These are phyloP conservation scores for Syrrhaptes paradoxus DNA, from an alignment of 2,113 vertebrate genomes.

Conservation along the genomic window DNA sequence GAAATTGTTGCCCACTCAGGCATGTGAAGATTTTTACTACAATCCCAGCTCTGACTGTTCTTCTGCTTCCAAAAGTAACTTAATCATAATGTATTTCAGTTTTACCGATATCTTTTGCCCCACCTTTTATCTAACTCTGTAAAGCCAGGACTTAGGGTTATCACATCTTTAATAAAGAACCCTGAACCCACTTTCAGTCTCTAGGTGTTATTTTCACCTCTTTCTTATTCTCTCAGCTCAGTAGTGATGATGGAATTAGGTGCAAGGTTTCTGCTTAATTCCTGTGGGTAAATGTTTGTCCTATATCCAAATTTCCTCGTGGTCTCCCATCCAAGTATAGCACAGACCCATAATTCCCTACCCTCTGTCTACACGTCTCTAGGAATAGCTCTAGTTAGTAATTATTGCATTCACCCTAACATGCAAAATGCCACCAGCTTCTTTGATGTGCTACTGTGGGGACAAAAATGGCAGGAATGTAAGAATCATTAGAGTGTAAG, in stretches of 20 bases:
- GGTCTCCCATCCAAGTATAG: background rate
- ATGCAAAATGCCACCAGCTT: background rate
- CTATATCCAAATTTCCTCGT: background rate
- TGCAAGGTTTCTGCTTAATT: background rate
- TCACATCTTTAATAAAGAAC: background rate
- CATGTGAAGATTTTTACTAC: background rate
- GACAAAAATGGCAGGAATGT: slow-evolving; percentile 42
- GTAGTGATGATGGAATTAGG: background rate
- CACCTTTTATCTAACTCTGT: background rate
- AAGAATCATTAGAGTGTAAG: background rate
- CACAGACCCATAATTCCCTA: background rate
- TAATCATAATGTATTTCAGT: background rate
- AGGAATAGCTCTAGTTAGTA: slow-evolving; percentile 34
- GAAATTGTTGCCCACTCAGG: background rate
- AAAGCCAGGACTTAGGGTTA: background rate
- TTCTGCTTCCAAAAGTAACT: background rate
- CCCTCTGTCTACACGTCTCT: background rate
- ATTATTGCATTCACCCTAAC: background rate
- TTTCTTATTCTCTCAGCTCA: background rate
- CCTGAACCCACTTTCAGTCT: background rate
- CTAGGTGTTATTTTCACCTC: background rate
- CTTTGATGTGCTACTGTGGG: slow-evolving; percentile 16
- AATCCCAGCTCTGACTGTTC: background rate
- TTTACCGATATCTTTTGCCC: background rate
- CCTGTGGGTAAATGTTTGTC: background rate